Base-by-base conservation (phyloP, 1,140 invertebrate species). In the Trypoxylus dichotomus region DNA sequence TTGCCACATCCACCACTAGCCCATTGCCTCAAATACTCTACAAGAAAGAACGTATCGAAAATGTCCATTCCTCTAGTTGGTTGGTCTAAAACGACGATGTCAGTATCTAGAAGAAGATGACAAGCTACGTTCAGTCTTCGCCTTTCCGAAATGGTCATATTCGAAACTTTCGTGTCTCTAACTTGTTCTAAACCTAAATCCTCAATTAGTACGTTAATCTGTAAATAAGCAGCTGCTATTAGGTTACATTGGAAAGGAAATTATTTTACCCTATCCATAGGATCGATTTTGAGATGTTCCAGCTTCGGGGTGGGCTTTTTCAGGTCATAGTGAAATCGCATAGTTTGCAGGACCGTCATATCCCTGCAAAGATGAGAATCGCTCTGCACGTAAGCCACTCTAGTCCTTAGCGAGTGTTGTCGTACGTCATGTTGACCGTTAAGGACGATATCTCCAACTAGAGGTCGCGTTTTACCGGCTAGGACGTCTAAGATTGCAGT, bases 11-110 rank as follows among this genome's bases (percentile, higher is more conserved):
- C 93, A 24, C 94, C 91, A 72, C 90, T 91, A 0, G 96, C 95
- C 97, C 97, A 98, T 84, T 97, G 96, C 74, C 96, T 91, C 47
- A 98, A 86, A 86, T 97, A 98, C 85, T 98, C 97, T 27, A 98
- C 92, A 15, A 98, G 86, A 85, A 98, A 98, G 87, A 98, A 98
- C 0, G 96, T 96, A 83, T 98, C 97, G 80, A 98, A 98, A 76
- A 98, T 97, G 82, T 98, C 97, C 93, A 98, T 95, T 72, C 95
- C 95, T 83, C 92, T 92, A 0, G 96, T 96, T 2, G 96, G 95
- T 86, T 96, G 94, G 84, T 98, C 96, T 27, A 98, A 87, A 1
- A 96, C 89, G 0, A 98, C 88, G 42, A 98, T 90, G 75, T 96
- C 94, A 73, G 93, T 92, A 84, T 95, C 93, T 7, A 96, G 89